Base-by-base conservation (phyloP, 1,140 invertebrate species). In the Listronotus bonariensis region DNA sequence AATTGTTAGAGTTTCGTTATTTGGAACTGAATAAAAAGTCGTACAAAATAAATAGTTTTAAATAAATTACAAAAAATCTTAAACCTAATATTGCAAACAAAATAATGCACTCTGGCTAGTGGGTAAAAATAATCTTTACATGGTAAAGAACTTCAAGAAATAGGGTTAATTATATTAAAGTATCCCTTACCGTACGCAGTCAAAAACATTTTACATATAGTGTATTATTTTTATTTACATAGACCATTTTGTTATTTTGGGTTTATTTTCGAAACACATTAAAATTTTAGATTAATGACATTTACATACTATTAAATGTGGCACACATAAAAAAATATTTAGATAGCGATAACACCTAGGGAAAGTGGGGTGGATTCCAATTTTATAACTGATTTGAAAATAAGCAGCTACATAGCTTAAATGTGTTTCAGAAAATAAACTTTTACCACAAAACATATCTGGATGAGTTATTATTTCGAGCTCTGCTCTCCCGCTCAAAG, bases 361-460 rank as follows among this genome's bases (percentile, higher is more conserved):
- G n/a, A n/a, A n/a, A n/a, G n/a, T n/a, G n/a, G n/a, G n/a, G n/a
- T n/a, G n/a, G n/a, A n/a, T n/a, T n/a, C n/a, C n/a, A n/a, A n/a
- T n/a, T n/a, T n/a, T n/a, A n/a, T n/a, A n/a, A n/a, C n/a, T n/a
- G n/a, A n/a, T n/a, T 26, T 26, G 20, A 26, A 26, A 26, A 26
- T 26, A 1, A 3, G 5, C 20, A 3, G 20, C 20, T 5, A 1
- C 20, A 26, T 26, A 26, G 20, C 5, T 43, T 43, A 1, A 14
- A n/a, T 43, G n/a, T 14, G 17, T 15, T 43, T 15, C 17, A 5
- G 5, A 5, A 26, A 26, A 3, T 3, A 43, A 14, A 1, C 6
- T 3, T 8, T 43, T 43, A 15, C n/a, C 41, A 14, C 17, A 43
- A 53, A 12, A 34, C 62, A 69, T 69, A 69, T 69, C 68, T 63